Percentiles rank a stretch among this genome's conserved stretches.
Conservation (phyloP, 2,797 vertebrate genomes). For the Tympanoctomys barrerae region DNA sequence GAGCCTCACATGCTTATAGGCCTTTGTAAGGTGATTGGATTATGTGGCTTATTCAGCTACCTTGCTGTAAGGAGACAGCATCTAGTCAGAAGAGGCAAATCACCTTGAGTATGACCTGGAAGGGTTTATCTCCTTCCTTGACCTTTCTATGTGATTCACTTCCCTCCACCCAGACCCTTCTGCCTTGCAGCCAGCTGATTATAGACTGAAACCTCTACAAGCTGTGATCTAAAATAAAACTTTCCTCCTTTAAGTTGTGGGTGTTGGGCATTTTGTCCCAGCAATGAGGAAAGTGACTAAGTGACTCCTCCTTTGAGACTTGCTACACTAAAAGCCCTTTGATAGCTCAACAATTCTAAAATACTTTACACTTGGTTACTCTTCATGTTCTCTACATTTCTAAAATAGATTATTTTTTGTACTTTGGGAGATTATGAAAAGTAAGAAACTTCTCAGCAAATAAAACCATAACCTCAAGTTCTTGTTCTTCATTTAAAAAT, state of each 20-base stretch:
- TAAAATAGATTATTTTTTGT: background rate
- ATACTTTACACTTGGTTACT: background rate
- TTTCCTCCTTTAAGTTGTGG: background rate
- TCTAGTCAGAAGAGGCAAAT: background rate
- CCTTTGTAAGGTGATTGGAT: background rate
- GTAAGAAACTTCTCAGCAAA: slow-evolving; percentile 43
- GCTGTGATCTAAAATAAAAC: background rate
- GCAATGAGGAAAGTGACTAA: background rate
- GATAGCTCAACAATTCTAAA: background rate
- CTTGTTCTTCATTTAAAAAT: slow-evolving; percentile 44
- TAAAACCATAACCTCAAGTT: slow-evolving; percentile 44
- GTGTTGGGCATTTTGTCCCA: background rate
- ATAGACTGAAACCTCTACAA: background rate
- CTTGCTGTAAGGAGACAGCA: background rate
- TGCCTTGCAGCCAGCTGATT: background rate
- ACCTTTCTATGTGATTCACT: background rate
- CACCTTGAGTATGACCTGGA: background rate
- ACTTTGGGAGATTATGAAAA: slow-evolving; percentile 18
- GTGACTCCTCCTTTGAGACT: background rate
- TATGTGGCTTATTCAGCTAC: background rate
- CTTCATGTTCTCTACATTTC: background rate
- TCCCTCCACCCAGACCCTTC: background rate
- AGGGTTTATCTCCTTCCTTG: background rate
- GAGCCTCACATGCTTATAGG: background rate
- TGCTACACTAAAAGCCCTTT: background rate